Evolutionary conservation across 2,888 invertebrate species (phyloP).

Genomic region (Noctua janthina): DNA sequence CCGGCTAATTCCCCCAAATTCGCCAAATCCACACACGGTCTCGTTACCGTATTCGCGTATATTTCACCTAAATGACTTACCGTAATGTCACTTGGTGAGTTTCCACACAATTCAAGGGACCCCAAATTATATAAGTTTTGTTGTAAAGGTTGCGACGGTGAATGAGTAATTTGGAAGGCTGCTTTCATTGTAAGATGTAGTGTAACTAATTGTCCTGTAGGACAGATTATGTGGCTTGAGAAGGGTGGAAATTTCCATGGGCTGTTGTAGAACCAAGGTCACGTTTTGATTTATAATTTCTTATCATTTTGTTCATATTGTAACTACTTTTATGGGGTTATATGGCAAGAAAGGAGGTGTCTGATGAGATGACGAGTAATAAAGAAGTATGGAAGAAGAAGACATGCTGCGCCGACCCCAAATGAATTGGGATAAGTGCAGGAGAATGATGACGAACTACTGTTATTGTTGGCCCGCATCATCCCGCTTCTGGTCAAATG

Average conservation of each 20-base stretch:
- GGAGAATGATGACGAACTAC: too few species aligned
- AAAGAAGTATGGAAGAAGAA: too few species aligned
- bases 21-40: slow-evolving; percentile 2
- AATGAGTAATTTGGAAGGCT: slow-evolving; percentile 29
- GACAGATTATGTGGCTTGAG: neutral
- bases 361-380: too few species aligned
- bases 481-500: too few species aligned
- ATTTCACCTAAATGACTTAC: slow-evolving; percentile 38
- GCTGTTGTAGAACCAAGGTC: neutral
- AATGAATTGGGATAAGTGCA: too few species aligned
- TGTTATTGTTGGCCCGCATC: too few species aligned
- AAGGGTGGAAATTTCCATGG: slow-evolving; percentile 1
- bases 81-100: slow-evolving; percentile 40
- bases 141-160: slow-evolving; percentile 21
- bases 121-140: slow-evolving; percentile 56
- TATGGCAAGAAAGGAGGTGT: too few species aligned
- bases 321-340: too few species aligned
- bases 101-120: slow-evolving; percentile 31
- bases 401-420: too few species aligned
- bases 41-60: slow-evolving; percentile 19
- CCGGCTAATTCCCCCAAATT: slow-evolving; percentile 6
- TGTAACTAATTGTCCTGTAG: slow-evolving; percentile 28
- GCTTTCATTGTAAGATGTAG: slow-evolving; percentile 6
- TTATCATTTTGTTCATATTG: too few species aligned
- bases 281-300: neutral